phyloP scores from a whole-genome alignment of 2,797 vertebrate genomes.

The Sphaeramia orbicularis region DNA sequence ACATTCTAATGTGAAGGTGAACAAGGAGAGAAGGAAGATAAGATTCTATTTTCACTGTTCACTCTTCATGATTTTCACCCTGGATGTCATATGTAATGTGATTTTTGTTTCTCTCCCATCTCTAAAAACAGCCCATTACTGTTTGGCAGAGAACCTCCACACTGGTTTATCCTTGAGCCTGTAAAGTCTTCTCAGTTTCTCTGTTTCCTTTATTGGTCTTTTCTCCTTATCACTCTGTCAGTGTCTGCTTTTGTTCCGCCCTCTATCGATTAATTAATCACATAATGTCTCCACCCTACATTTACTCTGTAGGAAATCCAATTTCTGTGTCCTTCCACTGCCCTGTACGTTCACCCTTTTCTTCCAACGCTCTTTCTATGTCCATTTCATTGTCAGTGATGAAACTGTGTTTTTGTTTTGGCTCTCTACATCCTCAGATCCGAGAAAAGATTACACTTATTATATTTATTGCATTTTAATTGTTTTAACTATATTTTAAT shows the following conservation, averaged over 20 bases:
- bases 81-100: not conserved
- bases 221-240: slow-evolving; percentile 24
- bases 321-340: slow-evolving; percentile 27
- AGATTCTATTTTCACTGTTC: not conserved
- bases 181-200: slow-evolving; percentile 11
- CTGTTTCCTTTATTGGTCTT: slow-evolving; percentile 6
- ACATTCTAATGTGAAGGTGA: slow-evolving; percentile 65
- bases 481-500: too few species aligned
- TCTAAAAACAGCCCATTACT: not conserved
- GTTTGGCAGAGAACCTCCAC: slow-evolving; percentile 1
- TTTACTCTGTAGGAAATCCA: slow-evolving; percentile 45
- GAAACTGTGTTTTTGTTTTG: not conserved
- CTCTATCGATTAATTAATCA: slow-evolving; percentile 36
- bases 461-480: too few species aligned
- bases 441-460: too few species aligned
- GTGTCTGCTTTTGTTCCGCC: slow-evolving; percentile 21
- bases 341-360: slow-evolving; percentile 15
- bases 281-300: slow-evolving; percentile 2
- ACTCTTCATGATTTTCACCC: not conserved
- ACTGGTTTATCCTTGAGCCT: not conserved
- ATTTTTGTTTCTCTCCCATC: slow-evolving; percentile 7
- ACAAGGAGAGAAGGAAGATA: slow-evolving; percentile 20
- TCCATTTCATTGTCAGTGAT: not conserved
- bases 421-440: slow-evolving; percentile 26
- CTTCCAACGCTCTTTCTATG: not conserved